Evolutionary conservation across 2,113 vertebrate genomes (phyloP), one percentile per base, ranked within the genome.

Genomic region (Oryzias woworae): DNA sequence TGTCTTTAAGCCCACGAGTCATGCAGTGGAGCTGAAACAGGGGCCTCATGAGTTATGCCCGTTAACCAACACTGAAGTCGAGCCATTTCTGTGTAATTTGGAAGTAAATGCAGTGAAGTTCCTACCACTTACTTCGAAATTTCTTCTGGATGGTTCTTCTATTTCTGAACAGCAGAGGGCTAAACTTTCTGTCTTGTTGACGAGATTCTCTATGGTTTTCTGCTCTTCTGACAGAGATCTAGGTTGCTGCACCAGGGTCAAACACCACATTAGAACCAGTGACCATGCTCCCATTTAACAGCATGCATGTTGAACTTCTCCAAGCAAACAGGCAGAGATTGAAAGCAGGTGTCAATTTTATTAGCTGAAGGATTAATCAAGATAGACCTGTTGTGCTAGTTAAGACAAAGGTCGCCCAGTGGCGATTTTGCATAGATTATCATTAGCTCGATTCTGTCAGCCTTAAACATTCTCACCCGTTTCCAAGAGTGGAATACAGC

Each of bases 381-480:
- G 26, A 26, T 1, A 26, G 26, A 26, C 26, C 51, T 3, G 23
- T 53, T 3, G 51, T 53, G 13, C 23, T 53, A 0, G 24, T 28
- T 3, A 53, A 16, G 15, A 53, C 24, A 14, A 53, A 53, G 2
- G 24, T 3, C 0, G 48, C n/a, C 20, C 8, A 49, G 8, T 10
- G 48, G 48, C 7, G 18, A 3, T 49, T 31, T 2, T 61, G 59
- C n/a, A 43, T 42, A 23, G 48, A 61, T 36, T 61, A 61, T 13
- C 13, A 24, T 0, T 1, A 12, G 12, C 28, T 50, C 1, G 49
- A 61, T 17, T 2, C n/a, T 7, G 48, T 62, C 4, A 50, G 24
- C 5, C 15, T 61, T 0, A 50, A 31, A 26, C 3, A 26, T 26
- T 26, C 26, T 26, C 26, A 26, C 26, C 26, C 26, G 5, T 5